These are phyloP conservation scores for Scaptomyza graminum DNA, from an alignment of 1,140 invertebrate genomes.

Conservation along the genomic window DNA sequence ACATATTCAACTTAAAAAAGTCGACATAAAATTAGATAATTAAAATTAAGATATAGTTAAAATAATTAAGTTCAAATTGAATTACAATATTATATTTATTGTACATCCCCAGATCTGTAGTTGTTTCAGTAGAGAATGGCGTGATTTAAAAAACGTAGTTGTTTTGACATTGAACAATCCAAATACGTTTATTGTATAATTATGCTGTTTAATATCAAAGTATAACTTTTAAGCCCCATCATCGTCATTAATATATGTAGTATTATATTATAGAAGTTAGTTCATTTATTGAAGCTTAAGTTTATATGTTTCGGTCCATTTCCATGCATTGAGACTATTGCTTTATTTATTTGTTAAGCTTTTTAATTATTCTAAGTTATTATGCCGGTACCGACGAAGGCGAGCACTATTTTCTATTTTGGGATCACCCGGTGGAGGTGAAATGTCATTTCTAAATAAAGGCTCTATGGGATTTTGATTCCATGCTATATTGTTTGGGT, in stretches of 20 bases:
- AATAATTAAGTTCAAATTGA: too few species aligned
- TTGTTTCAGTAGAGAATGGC: too few species aligned
- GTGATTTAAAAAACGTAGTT: too few species aligned
- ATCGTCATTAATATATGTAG: neutral
- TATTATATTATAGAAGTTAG: neutral
- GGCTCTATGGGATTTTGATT: slow-evolving; percentile 41
- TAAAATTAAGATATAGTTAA: too few species aligned
- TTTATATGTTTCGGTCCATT: slow-evolving; percentile 42
- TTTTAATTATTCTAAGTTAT: slow-evolving; percentile 78
- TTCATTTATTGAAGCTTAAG: neutral
- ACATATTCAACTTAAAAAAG: too few species aligned
- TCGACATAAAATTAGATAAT: too few species aligned
- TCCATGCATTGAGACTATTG: slow-evolving; percentile 36
- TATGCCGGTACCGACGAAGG: slow-evolving; percentile 79
- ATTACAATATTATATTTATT: too few species aligned
- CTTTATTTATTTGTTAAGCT: slow-evolving; percentile 14
- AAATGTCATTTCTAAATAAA: slow-evolving; percentile 63
- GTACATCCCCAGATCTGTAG: too few species aligned
- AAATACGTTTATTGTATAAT: too few species aligned
- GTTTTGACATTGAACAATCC: too few species aligned
- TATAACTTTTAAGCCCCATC: neutral
- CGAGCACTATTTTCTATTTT: slow-evolving; percentile 82
- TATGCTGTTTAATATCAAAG: neutral
- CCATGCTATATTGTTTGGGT: slow-evolving; percentile 30
- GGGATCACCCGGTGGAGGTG: slow-evolving; percentile 78